phyloP scores from a whole-genome alignment of 2,113 vertebrate species.

The Climacteris rufus region DNA sequence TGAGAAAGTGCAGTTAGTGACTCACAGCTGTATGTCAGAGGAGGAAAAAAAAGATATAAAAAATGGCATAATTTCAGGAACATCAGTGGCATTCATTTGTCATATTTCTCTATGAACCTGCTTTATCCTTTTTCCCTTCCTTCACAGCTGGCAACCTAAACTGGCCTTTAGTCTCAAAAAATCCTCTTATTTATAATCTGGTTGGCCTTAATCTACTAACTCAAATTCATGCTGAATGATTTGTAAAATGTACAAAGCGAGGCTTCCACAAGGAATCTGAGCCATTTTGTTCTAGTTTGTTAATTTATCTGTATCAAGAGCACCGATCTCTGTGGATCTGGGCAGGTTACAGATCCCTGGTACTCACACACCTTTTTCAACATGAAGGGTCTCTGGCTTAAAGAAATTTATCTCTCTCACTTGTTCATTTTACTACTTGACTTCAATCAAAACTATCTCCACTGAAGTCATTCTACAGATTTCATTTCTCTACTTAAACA shows the following conservation, averaged over 20 bases:
- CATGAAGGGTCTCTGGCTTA: background rate
- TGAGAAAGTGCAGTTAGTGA: background rate
- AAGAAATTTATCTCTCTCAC: constrained; percentile 48
- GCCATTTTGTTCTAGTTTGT: background rate
- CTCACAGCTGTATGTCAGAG: background rate
- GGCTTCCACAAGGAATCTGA: background rate
- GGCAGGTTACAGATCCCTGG: background rate
- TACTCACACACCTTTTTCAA: background rate
- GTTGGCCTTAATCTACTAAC: constrained; percentile 32
- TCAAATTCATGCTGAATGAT: background rate
- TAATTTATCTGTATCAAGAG: background rate
- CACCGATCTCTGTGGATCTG: background rate
- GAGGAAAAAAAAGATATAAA: background rate
- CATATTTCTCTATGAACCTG: background rate
- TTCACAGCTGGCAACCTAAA: background rate
- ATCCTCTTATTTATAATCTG: constrained; percentile 26
- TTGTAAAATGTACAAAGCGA: background rate
- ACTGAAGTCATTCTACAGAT: constrained; percentile 52
- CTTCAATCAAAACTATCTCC: constrained; percentile 58
- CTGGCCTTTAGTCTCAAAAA: background rate
- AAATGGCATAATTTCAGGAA: background rate
- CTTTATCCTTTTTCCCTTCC: background rate
- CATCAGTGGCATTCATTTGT: background rate
- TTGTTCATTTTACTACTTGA: constrained; percentile 49
- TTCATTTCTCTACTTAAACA: constrained; percentile 59